phyloP scores from a whole-genome alignment of 2,888 invertebrate species.

The Cosmia pyralina region DNA sequence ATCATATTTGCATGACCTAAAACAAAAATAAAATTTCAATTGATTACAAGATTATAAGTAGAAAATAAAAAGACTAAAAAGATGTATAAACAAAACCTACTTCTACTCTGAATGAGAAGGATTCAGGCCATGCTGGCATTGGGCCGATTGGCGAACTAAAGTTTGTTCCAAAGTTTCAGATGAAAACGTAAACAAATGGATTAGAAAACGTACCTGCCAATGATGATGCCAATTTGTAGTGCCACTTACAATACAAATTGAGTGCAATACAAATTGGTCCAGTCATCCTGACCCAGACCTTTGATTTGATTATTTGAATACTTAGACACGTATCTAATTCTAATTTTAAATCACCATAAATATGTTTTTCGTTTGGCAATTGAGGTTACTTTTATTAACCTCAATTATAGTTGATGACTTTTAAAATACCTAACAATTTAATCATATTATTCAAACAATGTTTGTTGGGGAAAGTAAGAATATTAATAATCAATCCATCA shows the following conservation, averaged over 20 bases:
- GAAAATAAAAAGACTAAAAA: background rate
- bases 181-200: background rate
- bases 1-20: slow-evolving; percentile 93
- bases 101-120: background rate
- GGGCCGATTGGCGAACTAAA: background rate
- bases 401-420: too few species aligned
- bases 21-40: slow-evolving; percentile 53
- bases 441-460: too few species aligned
- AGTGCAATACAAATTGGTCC: too few species aligned
- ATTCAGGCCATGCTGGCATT: background rate
- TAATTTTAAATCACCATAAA: too few species aligned
- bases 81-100: background rate
- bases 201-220: background rate
- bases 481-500: too few species aligned
- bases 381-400: too few species aligned
- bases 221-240: slow-evolving; percentile 2
- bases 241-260: too few species aligned
- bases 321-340: too few species aligned
- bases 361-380: too few species aligned
- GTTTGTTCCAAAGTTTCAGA: background rate
- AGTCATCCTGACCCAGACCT: too few species aligned
- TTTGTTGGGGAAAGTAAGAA: too few species aligned
- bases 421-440: too few species aligned
- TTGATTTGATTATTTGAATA: background rate
- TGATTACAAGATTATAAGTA: background rate